phyloP scores from a whole-genome alignment of 1,140 invertebrate genomes.

The Spodoptera frugiperda region DNA sequence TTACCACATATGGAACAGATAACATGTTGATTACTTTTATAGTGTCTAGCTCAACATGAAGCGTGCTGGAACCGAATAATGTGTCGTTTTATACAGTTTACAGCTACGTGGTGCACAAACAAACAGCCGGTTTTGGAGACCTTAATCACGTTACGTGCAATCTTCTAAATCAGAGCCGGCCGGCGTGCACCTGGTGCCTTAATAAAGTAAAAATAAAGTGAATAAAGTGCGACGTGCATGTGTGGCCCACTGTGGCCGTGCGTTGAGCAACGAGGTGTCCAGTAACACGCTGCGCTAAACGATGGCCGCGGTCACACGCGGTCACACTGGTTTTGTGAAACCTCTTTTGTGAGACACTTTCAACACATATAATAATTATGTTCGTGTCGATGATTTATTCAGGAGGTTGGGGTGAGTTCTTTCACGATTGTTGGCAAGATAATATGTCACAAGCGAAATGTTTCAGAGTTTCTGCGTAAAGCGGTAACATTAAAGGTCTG shows the following conservation, averaged over 20 bases:
- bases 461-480: neutral
- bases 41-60: too few species aligned
- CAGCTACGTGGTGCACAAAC: too few species aligned
- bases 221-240: constrained; percentile 1
- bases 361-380: constrained; percentile 2
- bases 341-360: constrained; percentile 15
- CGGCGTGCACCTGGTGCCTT: neutral
- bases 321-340: neutral
- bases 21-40: too few species aligned
- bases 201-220: constrained; percentile 16
- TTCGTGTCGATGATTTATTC: neutral
- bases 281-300: constrained; percentile 16
- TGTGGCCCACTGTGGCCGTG: constrained; percentile 25
- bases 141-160: neutral
- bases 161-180: neutral
- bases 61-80: too few species aligned
- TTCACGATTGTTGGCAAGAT: neutral
- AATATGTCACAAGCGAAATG: neutral
- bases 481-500: too few species aligned
- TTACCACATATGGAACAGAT: too few species aligned
- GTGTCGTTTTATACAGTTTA: too few species aligned
- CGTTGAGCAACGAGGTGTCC: constrained; percentile 32
- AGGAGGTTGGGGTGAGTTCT: neutral
- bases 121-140: too few species aligned
- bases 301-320: neutral